Conservation (phyloP, 1,140 invertebrate species). For the Diprion similis region DNA sequence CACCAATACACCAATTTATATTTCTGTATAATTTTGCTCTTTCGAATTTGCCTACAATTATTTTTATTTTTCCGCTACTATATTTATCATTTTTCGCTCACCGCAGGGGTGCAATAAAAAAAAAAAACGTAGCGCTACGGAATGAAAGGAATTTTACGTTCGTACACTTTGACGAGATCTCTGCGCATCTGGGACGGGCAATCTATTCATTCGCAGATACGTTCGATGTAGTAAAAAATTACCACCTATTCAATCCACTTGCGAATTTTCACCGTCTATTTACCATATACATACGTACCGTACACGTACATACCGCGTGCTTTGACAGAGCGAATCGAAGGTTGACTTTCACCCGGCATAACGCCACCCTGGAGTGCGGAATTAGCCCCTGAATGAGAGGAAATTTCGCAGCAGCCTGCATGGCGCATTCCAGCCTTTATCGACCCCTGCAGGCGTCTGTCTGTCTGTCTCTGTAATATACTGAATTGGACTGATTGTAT, state of each 20-base stretch:
- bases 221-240: conserved; percentile 26
- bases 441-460: background rate
- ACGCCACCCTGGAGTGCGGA: conserved; percentile 12
- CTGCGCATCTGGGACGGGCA: too few relatives aligned
- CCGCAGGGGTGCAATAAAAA: too few relatives aligned
- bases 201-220: too few relatives aligned
- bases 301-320: background rate
- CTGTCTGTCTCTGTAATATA: conserved; percentile 21
- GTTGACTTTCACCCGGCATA: conserved; percentile 31
- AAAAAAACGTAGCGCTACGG: too few relatives aligned
- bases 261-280: background rate
- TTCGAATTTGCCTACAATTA: too few relatives aligned
- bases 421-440: conserved; percentile 19
- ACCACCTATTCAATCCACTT: conserved; percentile 28
- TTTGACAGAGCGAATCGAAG: conserved; percentile 28
- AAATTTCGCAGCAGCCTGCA: conserved; percentile 37
- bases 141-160: too few relatives aligned
- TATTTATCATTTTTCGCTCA: too few relatives aligned
- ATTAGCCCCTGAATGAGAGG: conserved; percentile 19
- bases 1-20: too few relatives aligned
- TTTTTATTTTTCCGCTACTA: too few relatives aligned
- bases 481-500: conserved; percentile 51
- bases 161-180: too few relatives aligned
- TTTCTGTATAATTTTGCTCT: too few relatives aligned
- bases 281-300: too few relatives aligned